Evolutionary conservation across 2,797 vertebrate species (phyloP), one percentile per base, ranked within the genome.

Genomic region (Acanthurus leucopareius): DNA sequence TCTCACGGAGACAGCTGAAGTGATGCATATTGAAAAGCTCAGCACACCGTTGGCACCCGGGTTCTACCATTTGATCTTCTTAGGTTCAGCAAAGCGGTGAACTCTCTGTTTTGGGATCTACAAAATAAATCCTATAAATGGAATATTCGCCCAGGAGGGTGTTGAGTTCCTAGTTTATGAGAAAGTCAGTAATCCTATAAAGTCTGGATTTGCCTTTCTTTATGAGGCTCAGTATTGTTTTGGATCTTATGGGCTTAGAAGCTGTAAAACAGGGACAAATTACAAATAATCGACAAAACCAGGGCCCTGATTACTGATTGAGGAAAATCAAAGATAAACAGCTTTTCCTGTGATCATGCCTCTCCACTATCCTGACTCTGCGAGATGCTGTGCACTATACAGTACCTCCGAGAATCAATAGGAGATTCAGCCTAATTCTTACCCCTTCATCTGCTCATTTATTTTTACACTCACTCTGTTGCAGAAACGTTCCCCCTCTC

Each of bases 181-280:
- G 88, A 75, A 77, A 90, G 82, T 82, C 75, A 17, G 86, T 95
- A 95, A 95, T 95, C 94, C 94, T 86, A 89, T 95, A 92, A 95
- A 93, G 88, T 92, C 86, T 91, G 90, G 89, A 89, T 93, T 93
- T 90, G 84, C 89, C 82, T 93, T 93, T 93, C 90, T 93, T 94
- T 90, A 90, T 83, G 80, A 91, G 83, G 85, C 85, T 89, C 88
- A 75, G 86, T 76, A 89, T 92, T 93, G 89, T 92, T 86, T 88
- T 85, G 86, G 79, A 94, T 94, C 80, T 87, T 77, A 83, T 54
- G 69, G 89, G 91, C 89, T 94, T 95, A 93, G 45, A n/a, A 80
- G 74, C 76, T 90, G 86, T 90, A 90, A 90, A 88, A 92, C 73
- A 85, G 79, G 80, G 79, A 90, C 84, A 92, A 89, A 91, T 93